Conservation (phyloP, 2,113 vertebrate genomes). For the Holacanthus passer region DNA sequence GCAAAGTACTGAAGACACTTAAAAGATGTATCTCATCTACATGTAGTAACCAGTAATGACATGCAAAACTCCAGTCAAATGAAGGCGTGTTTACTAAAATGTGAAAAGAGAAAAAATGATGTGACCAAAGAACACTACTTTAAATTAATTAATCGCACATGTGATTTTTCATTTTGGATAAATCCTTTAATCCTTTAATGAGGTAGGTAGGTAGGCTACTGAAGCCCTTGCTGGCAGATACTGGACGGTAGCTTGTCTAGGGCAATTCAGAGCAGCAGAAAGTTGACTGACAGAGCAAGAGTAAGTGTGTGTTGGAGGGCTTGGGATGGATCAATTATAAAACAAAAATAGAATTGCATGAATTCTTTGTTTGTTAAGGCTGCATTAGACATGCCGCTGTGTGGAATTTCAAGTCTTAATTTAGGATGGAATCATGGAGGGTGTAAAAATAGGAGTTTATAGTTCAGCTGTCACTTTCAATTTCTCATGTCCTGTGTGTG, state of each 20-base stretch:
- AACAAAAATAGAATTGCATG: not conserved
- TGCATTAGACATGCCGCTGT: not conserved
- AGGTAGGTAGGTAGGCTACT: no score
- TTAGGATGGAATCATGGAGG: not conserved
- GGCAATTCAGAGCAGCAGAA: not conserved
- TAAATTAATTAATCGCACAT: no score
- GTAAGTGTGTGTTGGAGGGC: not conserved
- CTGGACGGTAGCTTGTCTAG: not conserved
- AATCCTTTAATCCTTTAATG: not conserved
- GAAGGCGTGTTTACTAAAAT: not conserved
- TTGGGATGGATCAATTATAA: not conserved
- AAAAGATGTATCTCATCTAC: not conserved
- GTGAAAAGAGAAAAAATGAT: not conserved
- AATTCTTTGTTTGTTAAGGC: not conserved
- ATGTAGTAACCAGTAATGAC: not conserved
- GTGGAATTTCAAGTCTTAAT: not conserved
- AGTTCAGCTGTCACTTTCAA: not conserved
- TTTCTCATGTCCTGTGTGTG: constrained; percentile 1
- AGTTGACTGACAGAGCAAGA: not conserved
- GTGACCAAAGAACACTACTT: no score
- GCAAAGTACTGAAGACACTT: not conserved
- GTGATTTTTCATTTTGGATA: not conserved
- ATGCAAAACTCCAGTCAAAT: not conserved
- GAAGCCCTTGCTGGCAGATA: not conserved
- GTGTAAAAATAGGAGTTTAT: not conserved